Conservation (phyloP, 2,113 vertebrate genomes). For the Microtus ochrogaster region DNA sequence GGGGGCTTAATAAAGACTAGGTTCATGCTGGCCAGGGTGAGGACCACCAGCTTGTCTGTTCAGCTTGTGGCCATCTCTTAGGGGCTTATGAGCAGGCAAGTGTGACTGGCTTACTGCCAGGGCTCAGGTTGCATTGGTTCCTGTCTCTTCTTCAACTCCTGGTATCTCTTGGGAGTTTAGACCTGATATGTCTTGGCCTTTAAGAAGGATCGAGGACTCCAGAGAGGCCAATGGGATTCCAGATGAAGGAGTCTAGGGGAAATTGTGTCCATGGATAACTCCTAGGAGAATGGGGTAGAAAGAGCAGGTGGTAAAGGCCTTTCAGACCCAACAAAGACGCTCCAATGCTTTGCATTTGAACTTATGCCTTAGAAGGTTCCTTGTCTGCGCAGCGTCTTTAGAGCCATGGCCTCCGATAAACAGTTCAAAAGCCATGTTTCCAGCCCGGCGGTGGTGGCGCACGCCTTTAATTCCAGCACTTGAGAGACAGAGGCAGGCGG, state of each 20-base stretch:
- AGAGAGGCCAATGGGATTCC: background rate
- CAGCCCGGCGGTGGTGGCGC: accelerated
- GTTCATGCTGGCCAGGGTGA: no score
- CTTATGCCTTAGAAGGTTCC: background rate
- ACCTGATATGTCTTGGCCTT: background rate
- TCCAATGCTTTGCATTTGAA: background rate
- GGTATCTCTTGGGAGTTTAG: background rate
- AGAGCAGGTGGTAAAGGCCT: background rate
- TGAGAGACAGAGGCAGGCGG: background rate
- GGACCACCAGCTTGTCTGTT: background rate
- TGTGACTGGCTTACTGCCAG: background rate
- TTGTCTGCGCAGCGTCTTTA: background rate
- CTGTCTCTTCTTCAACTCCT: no score
- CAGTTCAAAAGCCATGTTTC: background rate
- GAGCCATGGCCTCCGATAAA: background rate
- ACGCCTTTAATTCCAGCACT: background rate
- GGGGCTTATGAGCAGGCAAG: background rate
- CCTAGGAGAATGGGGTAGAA: background rate
- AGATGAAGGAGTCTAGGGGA: no score
- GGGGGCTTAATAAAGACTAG: background rate
- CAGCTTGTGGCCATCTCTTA: background rate
- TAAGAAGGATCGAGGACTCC: background rate
- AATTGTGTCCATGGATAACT: background rate
- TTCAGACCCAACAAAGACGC: background rate
- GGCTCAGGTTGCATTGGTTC: background rate